These are phyloP conservation scores for Eumaeus atala DNA, from an alignment of 1,140 invertebrate species.

Conservation along the genomic window DNA sequence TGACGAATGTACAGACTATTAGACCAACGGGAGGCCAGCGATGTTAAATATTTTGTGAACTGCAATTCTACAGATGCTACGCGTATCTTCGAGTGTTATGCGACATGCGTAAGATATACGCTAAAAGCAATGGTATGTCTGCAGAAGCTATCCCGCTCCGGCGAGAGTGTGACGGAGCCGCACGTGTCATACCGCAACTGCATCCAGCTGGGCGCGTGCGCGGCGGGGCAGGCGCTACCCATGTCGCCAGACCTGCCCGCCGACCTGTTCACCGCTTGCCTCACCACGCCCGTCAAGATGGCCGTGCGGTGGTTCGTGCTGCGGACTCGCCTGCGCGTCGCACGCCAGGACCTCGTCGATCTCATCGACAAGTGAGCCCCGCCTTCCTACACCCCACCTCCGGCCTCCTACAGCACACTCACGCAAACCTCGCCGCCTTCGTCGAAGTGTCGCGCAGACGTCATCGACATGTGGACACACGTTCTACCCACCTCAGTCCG, in stretches of 20 bases:
- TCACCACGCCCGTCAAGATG: slow-evolving; percentile 98
- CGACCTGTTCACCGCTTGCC: slow-evolving; percentile 97
- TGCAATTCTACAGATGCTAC: no score
- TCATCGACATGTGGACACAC: not conserved
- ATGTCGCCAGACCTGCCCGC: slow-evolving; percentile 99
- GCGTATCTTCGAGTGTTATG: no score
- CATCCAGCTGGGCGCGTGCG: slow-evolving; percentile 97
- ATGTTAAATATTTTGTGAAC: no score
- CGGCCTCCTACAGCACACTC: not conserved
- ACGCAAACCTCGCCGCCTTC: no score
- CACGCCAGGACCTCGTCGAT: slow-evolving; percentile 89
- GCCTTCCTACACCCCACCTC: not conserved
- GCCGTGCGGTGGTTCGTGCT: slow-evolving; percentile 88
- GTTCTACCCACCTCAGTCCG: no score
- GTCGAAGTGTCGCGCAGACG: no score
- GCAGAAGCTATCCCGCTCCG: slow-evolving; percentile 22
- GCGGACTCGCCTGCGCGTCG: slow-evolving; percentile 85
- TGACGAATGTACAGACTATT: no score
- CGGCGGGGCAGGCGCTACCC: slow-evolving; percentile 92
- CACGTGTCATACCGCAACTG: slow-evolving; percentile 87
- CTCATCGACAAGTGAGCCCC: slow-evolving; percentile 89
- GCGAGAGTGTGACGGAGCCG: slow-evolving; percentile 22
- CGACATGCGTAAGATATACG: not conserved
- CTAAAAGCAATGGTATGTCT: not conserved
- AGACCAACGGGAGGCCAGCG: no score